Base-by-base conservation (phyloP, 2,888 invertebrate genomes). In the Drosophila borborema region DNA sequence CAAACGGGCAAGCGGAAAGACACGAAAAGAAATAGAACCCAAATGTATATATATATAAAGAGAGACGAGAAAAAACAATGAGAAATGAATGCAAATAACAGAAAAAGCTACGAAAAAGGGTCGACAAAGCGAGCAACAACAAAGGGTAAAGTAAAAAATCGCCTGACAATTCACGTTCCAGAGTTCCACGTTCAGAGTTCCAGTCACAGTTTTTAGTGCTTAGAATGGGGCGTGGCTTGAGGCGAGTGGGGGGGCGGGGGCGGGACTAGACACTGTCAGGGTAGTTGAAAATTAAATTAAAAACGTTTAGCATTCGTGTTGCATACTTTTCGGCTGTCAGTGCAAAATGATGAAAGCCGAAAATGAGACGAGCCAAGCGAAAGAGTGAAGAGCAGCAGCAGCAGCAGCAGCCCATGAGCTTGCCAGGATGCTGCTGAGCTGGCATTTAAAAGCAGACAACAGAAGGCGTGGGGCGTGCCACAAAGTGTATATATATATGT, bases 281-380 rank as follows among this genome's bases (percentile, higher is more conserved):
- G 55, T 23, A 31, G 43, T 28, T 28, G 40, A 23, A 63, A 77
- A 69, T 79, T 68, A 82, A 82, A 82, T 82, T 82, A 82, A 82
- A 82, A 82, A 65, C 74, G 79, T 79, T 82, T 82, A 81, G 70
- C 70, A 81, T 82, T 76, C 82, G 72, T 79, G 65, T 61, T 78
- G 82, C 80, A 82, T 80, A 79, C 77, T 81, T 81, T 77, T 77
- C 28, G 77, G 74, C 64, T 74, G 79, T 40, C 64, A 54, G 63
- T 61, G 71, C 55, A 61, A 64, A 72, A 51, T 73, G 68, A 68
- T 68, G 72, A 63, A 63, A 64, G 68, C 68, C 62, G 38, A 62
- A 68, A 71, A 71, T 68, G 70, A 66, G 45, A 31, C 43, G 43
- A 59, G 43, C 28, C 18, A 40, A 23, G 34, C 28, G 31, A 31